A percentile compares a stretch with the other conserved stretches of the same genome.
These are phyloP conservation scores for Taurulus bubalis DNA, from an alignment of 2,113 vertebrate genomes.

Conservation along the genomic window DNA sequence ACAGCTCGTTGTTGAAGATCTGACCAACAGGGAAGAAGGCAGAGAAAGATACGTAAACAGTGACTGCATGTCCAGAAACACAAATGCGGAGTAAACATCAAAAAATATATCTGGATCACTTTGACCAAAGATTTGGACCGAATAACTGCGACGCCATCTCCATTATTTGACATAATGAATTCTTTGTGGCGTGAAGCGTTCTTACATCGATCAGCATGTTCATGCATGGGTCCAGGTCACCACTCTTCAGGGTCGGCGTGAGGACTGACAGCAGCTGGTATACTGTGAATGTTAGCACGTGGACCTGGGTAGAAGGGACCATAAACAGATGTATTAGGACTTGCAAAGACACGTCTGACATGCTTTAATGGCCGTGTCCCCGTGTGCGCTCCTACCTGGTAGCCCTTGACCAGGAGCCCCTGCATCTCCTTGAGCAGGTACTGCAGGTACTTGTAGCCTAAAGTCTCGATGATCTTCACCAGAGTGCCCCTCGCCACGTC, in stretches of 20 bases:
- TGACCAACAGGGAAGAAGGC: constrained; percentile 54
- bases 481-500: constrained; percentile 93
- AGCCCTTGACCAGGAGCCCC: constrained; percentile 90
- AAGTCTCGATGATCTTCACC: constrained; percentile 91
- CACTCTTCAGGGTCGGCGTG: constrained; percentile 83
- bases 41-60: not conserved
- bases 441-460: constrained; percentile 90
- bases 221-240: constrained; percentile 93
- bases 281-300: constrained; percentile 95
- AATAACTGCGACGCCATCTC: not conserved
- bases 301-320: constrained; percentile 83
- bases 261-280: constrained; percentile 89
- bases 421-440: constrained; percentile 95
- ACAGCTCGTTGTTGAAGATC: constrained; percentile 97
- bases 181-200: not conserved
- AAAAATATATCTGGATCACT: not conserved
- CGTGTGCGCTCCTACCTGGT: constrained; percentile 86
- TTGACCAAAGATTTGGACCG: not conserved
- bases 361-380: accelerated
- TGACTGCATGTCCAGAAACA: not conserved
- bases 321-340: not conserved
- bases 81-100: not conserved
- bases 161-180: not conserved
- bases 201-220: constrained; percentile 89
- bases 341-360: not conserved